phyloP scores from a whole-genome alignment of 2,797 vertebrate species.

The Eremophila alpestris region DNA sequence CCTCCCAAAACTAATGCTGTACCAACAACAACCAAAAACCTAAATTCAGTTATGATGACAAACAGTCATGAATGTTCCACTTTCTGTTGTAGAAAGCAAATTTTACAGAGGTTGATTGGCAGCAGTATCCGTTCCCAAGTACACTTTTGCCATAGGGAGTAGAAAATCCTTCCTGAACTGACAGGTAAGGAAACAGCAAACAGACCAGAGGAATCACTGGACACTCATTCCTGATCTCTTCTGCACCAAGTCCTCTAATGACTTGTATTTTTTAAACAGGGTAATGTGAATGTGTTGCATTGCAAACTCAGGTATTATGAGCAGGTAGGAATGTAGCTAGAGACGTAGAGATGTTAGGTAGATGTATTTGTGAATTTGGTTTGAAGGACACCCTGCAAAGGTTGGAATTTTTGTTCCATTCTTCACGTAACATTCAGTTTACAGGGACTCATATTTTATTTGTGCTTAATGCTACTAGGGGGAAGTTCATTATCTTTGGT shows the following conservation, averaged over 20 bases:
- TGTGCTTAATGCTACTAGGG: constrained; percentile 74
- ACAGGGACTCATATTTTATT: constrained; percentile 70
- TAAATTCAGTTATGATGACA: constrained; percentile 23
- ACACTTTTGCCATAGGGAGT: constrained; percentile 42
- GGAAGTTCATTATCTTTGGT: constrained; percentile 65
- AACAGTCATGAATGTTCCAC: constrained; percentile 20
- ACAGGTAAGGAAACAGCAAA: constrained; percentile 49
- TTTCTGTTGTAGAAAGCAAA: constrained; percentile 58
- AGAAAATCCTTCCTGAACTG: constrained; percentile 57
- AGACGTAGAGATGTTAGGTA: constrained; percentile 86
- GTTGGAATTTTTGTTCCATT: constrained; percentile 69
- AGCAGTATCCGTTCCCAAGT: constrained; percentile 65
- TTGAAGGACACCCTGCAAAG: constrained; percentile 79
- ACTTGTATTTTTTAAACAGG: constrained; percentile 92
- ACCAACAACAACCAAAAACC: background rate
- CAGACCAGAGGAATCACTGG: constrained; percentile 25
- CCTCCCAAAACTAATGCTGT: background rate
- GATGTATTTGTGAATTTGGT: constrained; percentile 81
- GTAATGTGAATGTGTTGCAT: constrained; percentile 94
- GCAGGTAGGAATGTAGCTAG: constrained; percentile 85
- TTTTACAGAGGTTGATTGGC: constrained; percentile 63
- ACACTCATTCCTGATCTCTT: constrained; percentile 65
- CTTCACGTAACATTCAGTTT: constrained; percentile 68
- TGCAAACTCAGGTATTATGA: constrained; percentile 88
- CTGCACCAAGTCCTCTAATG: constrained; percentile 84